Percentiles rank a stretch among this genome's conserved stretches.
Evolutionary conservation across 2,113 vertebrate genomes (phyloP).

Genomic region (Syngnathus scovelli): DNA sequence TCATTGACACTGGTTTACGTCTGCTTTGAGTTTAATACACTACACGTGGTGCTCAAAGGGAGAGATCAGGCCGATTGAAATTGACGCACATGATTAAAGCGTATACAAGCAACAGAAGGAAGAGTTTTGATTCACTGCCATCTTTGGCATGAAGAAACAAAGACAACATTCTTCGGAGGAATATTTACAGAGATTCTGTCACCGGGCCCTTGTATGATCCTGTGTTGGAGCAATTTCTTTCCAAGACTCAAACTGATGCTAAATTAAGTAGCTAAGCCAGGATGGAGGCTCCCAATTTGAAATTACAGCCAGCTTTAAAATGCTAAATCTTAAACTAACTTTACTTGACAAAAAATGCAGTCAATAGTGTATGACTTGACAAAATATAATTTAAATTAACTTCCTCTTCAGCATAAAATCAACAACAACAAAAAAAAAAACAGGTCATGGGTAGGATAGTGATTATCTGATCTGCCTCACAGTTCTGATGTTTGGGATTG

Average conservation of each 20-base stretch:
- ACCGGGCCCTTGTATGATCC: not conserved
- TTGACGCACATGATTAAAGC: slow-evolving; percentile 9
- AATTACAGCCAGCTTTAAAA: not conserved
- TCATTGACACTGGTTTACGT: not conserved
- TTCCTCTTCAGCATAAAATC: no score
- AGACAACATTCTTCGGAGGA: slow-evolving; percentile 1
- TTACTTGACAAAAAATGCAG: no score
- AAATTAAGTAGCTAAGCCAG: not conserved
- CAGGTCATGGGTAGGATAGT: no score
- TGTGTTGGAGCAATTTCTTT: not conserved
- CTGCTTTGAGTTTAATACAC: not conserved
- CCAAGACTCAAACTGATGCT: slow-evolving; percentile 2
- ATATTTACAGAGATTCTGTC: not conserved
- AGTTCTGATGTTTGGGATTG: no score
- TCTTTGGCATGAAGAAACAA: slow-evolving; percentile 10
- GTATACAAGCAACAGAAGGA: not conserved
- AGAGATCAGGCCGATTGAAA: slow-evolving; percentile 8
- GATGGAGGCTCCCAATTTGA: not conserved
- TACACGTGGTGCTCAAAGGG: not conserved
- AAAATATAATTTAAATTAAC: no score
- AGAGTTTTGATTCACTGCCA: slow-evolving; percentile 14
- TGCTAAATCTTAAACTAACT: not conserved
- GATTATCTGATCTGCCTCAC: no score
- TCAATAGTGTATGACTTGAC: no score
- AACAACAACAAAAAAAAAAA: no score